Evolutionary conservation across 1,140 invertebrate genomes (phyloP).

Genomic region (Aphelenchoides fujianensis): DNA sequence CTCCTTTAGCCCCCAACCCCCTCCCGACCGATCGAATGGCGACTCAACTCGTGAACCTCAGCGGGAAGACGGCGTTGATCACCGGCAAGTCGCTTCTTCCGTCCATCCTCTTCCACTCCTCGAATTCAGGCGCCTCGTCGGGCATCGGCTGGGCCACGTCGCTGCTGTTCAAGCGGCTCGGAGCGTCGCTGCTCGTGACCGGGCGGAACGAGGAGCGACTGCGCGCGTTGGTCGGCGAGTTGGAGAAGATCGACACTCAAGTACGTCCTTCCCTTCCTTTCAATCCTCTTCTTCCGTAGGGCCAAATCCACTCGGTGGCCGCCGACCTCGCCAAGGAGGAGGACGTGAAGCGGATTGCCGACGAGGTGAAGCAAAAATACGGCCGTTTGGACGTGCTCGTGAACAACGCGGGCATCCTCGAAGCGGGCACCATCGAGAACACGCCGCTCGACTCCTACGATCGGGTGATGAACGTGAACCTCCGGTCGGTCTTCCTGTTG

Average conservation of each 20-base stretch:
- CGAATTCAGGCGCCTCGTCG: conserved; percentile 72
- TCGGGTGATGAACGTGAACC: conserved; percentile 77
- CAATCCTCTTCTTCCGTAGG: conserved; percentile 2
- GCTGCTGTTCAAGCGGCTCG: conserved; percentile 71
- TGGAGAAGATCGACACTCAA: conserved; percentile 17
- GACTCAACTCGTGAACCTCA: conserved; percentile 21
- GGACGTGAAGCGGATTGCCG: conserved; percentile 62
- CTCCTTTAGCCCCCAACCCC: too few species aligned
- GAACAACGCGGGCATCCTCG: conserved; percentile 83
- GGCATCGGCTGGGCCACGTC: conserved; percentile 81
- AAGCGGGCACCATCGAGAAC: conserved; percentile 76
- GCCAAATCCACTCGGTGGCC: conserved; percentile 44
- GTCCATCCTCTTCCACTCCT: conserved; percentile 20
- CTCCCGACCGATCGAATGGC: too few species aligned
- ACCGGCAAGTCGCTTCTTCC: conserved; percentile 28
- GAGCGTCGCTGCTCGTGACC: conserved; percentile 71
- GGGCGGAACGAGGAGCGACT: conserved; percentile 74
- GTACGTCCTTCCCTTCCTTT: conserved; percentile 17
- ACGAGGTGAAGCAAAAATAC: conserved; percentile 42
- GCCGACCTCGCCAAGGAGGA: conserved; percentile 75
- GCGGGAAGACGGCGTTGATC: conserved; percentile 34
- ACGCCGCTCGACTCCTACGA: conserved; percentile 80
- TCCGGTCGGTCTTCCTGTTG: conserved; percentile 76
- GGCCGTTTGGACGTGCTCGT: conserved; percentile 64
- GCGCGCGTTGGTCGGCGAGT: conserved; percentile 52